Evolutionary conservation across 1,140 invertebrate genomes (phyloP).

Genomic region (Pseudomyrmex cubaensis): DNA sequence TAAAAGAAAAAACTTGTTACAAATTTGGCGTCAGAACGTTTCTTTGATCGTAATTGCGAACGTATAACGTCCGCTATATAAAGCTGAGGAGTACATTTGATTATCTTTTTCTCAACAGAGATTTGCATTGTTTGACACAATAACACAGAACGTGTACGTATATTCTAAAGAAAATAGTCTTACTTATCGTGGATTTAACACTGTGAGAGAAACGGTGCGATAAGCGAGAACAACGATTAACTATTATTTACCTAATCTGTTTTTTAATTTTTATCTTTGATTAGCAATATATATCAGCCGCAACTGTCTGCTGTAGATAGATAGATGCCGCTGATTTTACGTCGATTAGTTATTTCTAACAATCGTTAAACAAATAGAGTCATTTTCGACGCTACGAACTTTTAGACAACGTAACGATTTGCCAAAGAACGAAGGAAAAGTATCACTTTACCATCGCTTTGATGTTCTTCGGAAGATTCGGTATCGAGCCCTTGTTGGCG

Average conservation of each 20-base stretch:
- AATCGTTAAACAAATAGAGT: slow-evolving; percentile 11
- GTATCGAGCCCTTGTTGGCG: slow-evolving; percentile 86
- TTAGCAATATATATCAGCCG: background rate
- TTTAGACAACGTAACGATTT: background rate
- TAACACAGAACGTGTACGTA: background rate
- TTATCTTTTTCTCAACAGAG: slow-evolving; percentile 33
- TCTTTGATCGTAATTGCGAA: slow-evolving; percentile 35
- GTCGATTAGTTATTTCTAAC: slow-evolving; percentile 29
- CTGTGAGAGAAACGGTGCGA: background rate
- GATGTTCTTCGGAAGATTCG: slow-evolving; percentile 82
- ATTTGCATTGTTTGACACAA: slow-evolving; percentile 35
- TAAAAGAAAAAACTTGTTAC: slow-evolving; percentile 23
- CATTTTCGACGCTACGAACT: background rate
- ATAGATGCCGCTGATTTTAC: background rate
- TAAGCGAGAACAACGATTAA: slow-evolving; percentile 24
- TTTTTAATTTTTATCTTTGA: too few relatives aligned
- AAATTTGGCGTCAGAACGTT: slow-evolving; percentile 37
- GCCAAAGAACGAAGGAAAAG: background rate
- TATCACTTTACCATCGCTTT: slow-evolving; percentile 80
- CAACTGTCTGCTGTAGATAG: too few relatives aligned
- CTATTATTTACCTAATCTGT: slow-evolving; percentile 2
- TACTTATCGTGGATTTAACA: slow-evolving; percentile 17
- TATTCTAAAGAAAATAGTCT: slow-evolving; percentile 17
- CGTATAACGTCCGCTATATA: slow-evolving; percentile 24
- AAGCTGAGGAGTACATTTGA: slow-evolving; percentile 50